phyloP scores from a whole-genome alignment of 2,113 vertebrate genomes.

The Anarhynchus alexandrinus region DNA sequence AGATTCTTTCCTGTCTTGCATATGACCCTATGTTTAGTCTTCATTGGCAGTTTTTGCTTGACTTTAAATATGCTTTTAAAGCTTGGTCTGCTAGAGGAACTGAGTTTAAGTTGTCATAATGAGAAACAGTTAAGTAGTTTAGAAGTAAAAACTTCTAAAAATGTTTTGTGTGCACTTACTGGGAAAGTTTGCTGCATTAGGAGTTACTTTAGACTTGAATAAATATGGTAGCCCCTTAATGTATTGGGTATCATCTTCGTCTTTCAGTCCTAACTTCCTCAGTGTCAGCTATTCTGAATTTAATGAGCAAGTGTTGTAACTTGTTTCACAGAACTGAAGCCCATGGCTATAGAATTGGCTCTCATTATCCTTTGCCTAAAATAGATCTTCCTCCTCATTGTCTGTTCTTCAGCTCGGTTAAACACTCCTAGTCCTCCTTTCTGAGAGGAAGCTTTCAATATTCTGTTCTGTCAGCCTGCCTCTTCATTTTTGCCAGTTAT shows the following conservation, averaged over 20 bases:
- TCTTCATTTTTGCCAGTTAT: neutral
- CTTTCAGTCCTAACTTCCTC: neutral
- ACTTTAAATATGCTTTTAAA: neutral
- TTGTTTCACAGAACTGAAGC: neutral
- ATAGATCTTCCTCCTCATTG: neutral
- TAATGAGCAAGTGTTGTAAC: neutral
- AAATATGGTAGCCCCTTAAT: neutral
- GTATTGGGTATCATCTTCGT: neutral
- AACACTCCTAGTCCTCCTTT: neutral
- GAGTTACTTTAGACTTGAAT: neutral
- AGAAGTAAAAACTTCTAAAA: neutral
- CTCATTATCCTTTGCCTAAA: neutral
- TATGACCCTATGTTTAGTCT: neutral
- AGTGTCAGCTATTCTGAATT: neutral
- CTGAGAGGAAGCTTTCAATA: neutral
- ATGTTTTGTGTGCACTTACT: neutral
- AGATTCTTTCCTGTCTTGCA: neutral
- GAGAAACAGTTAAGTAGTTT: neutral
- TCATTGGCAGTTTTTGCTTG: neutral
- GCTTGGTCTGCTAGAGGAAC: neutral
- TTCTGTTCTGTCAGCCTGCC: neutral
- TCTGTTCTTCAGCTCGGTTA: neutral
- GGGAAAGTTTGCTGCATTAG: neutral
- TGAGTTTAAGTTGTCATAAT: neutral
- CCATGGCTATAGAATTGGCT: neutral